Evolutionary conservation across 2,888 invertebrate genomes (phyloP), one percentile per base, ranked within the genome.

Genomic region (Conomelus anceps): DNA sequence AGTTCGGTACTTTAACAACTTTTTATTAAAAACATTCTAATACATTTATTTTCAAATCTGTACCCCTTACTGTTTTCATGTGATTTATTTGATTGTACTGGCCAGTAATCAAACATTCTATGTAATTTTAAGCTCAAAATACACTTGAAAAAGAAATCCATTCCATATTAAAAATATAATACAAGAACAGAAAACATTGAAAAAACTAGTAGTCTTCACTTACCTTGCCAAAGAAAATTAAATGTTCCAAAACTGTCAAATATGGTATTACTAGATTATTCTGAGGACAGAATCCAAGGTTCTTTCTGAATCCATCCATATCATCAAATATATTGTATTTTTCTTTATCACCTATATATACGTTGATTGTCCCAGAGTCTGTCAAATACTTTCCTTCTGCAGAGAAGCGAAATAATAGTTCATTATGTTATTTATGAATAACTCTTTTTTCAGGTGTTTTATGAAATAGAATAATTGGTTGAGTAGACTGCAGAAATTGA

Each of bases 201-300:
- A 34, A 24, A 88, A 41, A 84, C 9, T 84, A 85, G 3, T 84
- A 85, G n/a, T 86, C 3, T 84, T 22, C 89, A 92, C 92, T 93
- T 93, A 98, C 98, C 95, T 95, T 95, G 4, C 96, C 96, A 93
- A 98, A 98, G 93, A 98, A 97, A 91, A 95, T 93, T 41, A 98
- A 94, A 93, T 98, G 98, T 92, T 99, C 96, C n/a, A 94, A 92
- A 13, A 98, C 97, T 0, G 96, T 98, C 90, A 99, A 94, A 92
- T 97, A 96, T 11, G 96, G 95, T 94, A 98, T 98, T 85, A 97
- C 94, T 91, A 98, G 95, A 93, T 98, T 97, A 92, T 98, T 96
- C 92, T 99, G 98, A 0, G 99, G 98, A 93, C 99, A 99, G 88
- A 98, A 95, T 0, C 99, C 98, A 87, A 99, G 94, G 90, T 95